Evolutionary conservation across 2,888 invertebrate genomes (phyloP).

Genomic region (Pheosia tremula): DNA sequence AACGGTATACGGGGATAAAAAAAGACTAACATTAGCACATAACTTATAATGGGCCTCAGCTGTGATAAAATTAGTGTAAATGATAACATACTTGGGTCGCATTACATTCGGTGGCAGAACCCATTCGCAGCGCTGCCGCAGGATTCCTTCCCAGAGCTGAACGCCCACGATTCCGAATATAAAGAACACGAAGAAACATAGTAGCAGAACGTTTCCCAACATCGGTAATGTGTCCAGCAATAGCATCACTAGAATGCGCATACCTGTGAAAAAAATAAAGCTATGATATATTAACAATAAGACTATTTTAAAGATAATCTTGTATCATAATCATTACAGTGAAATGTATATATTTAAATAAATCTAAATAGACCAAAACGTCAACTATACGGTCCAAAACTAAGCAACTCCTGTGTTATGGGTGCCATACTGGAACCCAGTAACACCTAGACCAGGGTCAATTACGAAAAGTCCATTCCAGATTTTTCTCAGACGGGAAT

Average conservation of each 20-base stretch:
- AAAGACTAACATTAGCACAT: constrained; percentile 22
- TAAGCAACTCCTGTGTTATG: no score
- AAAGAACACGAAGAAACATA: constrained; percentile 99
- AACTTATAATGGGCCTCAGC: constrained; percentile 19
- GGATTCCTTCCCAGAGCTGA: constrained; percentile 99
- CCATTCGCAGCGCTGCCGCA: constrained; percentile 96
- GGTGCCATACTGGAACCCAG: no score
- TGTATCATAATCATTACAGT: no score
- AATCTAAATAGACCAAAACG: no score
- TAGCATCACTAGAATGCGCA: constrained; percentile 99
- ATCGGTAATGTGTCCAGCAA: constrained; percentile 99
- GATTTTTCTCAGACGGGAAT: no score
- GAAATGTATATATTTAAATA: no score
- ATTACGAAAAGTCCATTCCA: no score
- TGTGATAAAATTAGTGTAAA: constrained; percentile 18
- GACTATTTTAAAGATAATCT: no score
- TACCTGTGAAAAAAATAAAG: constrained; percentile 87
- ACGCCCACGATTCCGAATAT: constrained; percentile 99
- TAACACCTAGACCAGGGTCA: no score
- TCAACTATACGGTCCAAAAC: no score
- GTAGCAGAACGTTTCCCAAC: constrained; percentile 98
- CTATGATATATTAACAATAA: neutral
- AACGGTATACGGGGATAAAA: constrained; percentile 30
- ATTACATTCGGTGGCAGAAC: constrained; percentile 88
- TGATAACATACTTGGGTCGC: constrained; percentile 89